Base-by-base conservation (phyloP, 2,797 vertebrate species). In the Poecilia picta region DNA sequence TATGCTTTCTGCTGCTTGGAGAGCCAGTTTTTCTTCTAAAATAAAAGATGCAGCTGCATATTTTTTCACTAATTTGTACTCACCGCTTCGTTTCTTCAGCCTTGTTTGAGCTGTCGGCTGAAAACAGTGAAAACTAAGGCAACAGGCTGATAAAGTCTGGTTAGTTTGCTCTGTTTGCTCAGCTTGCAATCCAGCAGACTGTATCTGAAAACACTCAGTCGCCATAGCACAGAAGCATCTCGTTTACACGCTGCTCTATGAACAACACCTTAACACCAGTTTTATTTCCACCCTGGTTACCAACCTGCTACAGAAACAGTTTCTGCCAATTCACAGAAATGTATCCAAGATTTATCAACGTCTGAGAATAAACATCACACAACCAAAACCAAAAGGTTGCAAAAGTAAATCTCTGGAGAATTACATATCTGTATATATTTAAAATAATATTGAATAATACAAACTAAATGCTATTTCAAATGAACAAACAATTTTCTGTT, bases 181-280 rank as follows among this genome's bases (percentile, higher is more conserved):
- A 74, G 81, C 78, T 82, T 74, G 72, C 45, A 46, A 66, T 59
- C 46, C 79, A 78, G 77, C 70, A 0, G 53, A 66, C 71, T 78
- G 78, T 66, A 23, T 76, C 43, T 81, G 82, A 59, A 82, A 89
- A 81, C 78, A 86, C 47, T 41, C 18, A 0, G 76, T 86, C 75
- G 20, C 83, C 84, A 81, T 74, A 78, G 78, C 81, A 82, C 77
- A 41, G 55, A 36, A 31, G 72, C 73, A 11, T 15, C 43, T 28
- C 66, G 47, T 85, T 78, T 55, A 76, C 77, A 75, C 53, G 13
- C 64, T 77, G 20, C 23, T 13, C 28, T 41, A 4, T 41, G 12
- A 47, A 66, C 36, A 36, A 66, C 16, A 8, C 23, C 59, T 64
- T 31, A 31, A 33, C 20, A 8, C 62, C 31, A 39, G 33, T 66